Evolutionary conservation across 2,113 vertebrate genomes (phyloP), one percentile per base, ranked within the genome.

Genomic region (Lipophrys pholis): DNA sequence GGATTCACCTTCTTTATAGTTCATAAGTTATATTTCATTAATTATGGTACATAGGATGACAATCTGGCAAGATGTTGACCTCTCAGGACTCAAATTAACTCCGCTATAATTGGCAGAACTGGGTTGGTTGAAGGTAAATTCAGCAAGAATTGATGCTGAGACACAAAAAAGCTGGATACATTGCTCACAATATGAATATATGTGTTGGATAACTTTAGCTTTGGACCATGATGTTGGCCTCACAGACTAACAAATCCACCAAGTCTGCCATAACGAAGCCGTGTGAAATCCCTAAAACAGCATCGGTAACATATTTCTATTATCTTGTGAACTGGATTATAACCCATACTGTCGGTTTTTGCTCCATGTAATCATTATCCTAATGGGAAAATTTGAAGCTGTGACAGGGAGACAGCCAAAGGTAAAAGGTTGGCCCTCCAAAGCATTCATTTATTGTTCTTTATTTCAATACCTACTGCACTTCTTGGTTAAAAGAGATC

Each of bases 401-500:
- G 50, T 11, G 6, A n/a, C 6, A 11, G 40, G 7, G 7, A 4
- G 21, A 48, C 11, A 14, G 15, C 21, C 21, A 49, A 5, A 41
- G 14, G 50, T 53, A 15, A 46, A 67, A 82, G 36, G 7, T 68
- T 5, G 1, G 8, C 14, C 21, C 53, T 51, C 17, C 15, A 21
- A 21, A 21, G 45, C 45, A 53, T 41, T 69, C 6, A 52, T 53
- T 53, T 14, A 49, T 50, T 35, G 15, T 71, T 16, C 6, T 11
- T 16, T 36, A 17, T 61, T 54, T 69, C 14, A 54, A 10, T 6
- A 11, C 5, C 36, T 7, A 45, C 8, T 17, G 21, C 35, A 46
- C 70, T 21, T 21, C 8, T 63, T 36, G 38, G 48, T 39, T 10
- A 16, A 48, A 70, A 57, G 61, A 21, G 59, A 80, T 73, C 75